These are phyloP conservation scores for Limnephilus marmoratus DNA, from an alignment of 2,888 invertebrate species.

Conservation along the genomic window DNA sequence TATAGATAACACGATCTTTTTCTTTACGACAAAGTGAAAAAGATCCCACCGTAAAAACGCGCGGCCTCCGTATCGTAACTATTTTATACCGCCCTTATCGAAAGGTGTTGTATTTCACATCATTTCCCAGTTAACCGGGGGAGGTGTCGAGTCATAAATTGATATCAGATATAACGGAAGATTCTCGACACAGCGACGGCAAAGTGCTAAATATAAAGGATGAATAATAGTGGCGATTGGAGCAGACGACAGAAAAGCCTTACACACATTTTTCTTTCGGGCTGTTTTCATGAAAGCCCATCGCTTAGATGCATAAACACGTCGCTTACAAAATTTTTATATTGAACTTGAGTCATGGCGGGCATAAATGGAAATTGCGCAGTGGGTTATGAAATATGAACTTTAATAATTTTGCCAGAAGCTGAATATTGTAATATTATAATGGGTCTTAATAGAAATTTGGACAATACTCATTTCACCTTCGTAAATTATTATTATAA, in stretches of 20 bases:
- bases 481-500: neutral
- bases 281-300: neutral
- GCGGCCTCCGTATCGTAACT: neutral
- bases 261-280: neutral
- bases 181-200: conserved; percentile 20
- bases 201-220: neutral
- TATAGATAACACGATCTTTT: neutral
- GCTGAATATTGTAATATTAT: neutral
- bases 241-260: neutral
- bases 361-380: neutral
- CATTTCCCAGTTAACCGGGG: neutral
- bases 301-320: neutral
- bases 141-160: conserved; percentile 51
- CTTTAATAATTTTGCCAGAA: neutral
- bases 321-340: neutral
- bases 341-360: neutral
- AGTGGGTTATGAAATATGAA: neutral
- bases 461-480: neutral
- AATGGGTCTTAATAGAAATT: neutral
- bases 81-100: conserved; percentile 27
- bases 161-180: conserved; percentile 49
- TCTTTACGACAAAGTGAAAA: conserved; percentile 2
- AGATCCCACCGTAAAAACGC: neutral
- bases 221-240: neutral
- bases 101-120: conserved; percentile 39